These are phyloP conservation scores for Drosophila maculinotata DNA, from an alignment of 2,888 invertebrate genomes.

Conservation along the genomic window DNA sequence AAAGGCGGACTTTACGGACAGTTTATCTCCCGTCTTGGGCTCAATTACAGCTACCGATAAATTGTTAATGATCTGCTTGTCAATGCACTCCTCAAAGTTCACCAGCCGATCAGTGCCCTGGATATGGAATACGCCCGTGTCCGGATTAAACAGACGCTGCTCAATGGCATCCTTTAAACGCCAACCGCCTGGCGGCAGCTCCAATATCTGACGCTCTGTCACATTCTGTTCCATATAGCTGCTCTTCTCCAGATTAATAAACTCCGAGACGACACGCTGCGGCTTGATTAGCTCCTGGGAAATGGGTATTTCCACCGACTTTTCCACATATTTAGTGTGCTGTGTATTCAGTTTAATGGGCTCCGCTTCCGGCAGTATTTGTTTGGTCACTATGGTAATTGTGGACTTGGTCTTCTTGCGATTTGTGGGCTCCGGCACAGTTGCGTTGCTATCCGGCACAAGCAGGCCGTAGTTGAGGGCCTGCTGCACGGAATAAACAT, in stretches of 20 bases:
- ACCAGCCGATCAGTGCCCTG: slow-evolving; percentile 94
- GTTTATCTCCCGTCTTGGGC: slow-evolving; percentile 89
- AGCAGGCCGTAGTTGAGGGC: slow-evolving; percentile 91
- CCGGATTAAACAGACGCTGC: slow-evolving; percentile 92
- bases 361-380: slow-evolving; percentile 84
- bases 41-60: slow-evolving; percentile 93
- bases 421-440: slow-evolving; percentile 86
- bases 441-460: slow-evolving; percentile 87
- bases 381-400: slow-evolving; percentile 87
- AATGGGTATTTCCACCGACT: slow-evolving; percentile 84
- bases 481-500: slow-evolving; percentile 90
- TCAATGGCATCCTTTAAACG: slow-evolving; percentile 93
- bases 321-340: slow-evolving; percentile 77
- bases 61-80: slow-evolving; percentile 93
- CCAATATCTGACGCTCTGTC: slow-evolving; percentile 89
- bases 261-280: slow-evolving; percentile 85
- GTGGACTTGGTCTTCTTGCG: slow-evolving; percentile 86
- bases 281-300: slow-evolving; percentile 74
- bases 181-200: slow-evolving; percentile 94
- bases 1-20: slow-evolving; percentile 90
- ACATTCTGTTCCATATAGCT: slow-evolving; percentile 81
- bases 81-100: slow-evolving; percentile 94
- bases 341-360: slow-evolving; percentile 82
- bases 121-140: slow-evolving; percentile 93
- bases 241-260: slow-evolving; percentile 85